Evolutionary conservation across 2,888 invertebrate genomes (phyloP).

Genomic region (Matsumyia berberina): DNA sequence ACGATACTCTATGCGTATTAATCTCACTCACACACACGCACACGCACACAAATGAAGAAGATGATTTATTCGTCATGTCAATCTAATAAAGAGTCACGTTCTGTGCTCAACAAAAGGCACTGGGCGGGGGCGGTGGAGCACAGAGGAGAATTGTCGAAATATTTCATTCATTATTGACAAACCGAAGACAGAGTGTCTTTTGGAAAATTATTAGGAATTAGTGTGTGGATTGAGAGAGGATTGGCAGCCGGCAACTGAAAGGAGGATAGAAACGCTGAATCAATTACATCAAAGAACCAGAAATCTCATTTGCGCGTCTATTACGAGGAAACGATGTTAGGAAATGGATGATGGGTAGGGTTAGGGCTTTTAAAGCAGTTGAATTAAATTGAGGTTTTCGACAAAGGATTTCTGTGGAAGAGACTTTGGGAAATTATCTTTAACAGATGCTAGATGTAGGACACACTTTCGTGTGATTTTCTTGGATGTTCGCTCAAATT

Average conservation of each 20-base stretch:
- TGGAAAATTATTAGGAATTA: slow-evolving; percentile 10
- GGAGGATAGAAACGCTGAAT: neutral
- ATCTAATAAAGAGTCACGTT: slow-evolving; percentile 17
- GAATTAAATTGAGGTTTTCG: too few species aligned
- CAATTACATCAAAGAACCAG: slow-evolving; percentile 4
- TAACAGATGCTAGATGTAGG: too few species aligned
- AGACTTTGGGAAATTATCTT: too few species aligned
- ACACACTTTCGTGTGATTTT: too few species aligned
- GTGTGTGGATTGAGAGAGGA: slow-evolving; percentile 5
- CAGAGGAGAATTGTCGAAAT: neutral
- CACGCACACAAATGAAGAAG: neutral
- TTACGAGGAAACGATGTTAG: too few species aligned
- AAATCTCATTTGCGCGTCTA: slow-evolving; percentile 14
- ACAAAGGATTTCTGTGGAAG: too few species aligned
- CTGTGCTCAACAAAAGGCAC: neutral
- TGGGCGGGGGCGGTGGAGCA: too few species aligned
- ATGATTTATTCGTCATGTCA: slow-evolving; percentile 38
- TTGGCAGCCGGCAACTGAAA: neutral
- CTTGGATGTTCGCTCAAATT: too few species aligned
- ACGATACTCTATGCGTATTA: too few species aligned
- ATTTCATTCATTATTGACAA: slow-evolving; percentile 7
- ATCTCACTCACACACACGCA: neutral
- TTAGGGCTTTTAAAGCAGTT: too few species aligned
- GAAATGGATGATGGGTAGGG: too few species aligned
- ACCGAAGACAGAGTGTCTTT: neutral